Conservation (phyloP, 30 jellyfish, hydroid and myxozoan genomes). For the Morbakka virulenta region DNA sequence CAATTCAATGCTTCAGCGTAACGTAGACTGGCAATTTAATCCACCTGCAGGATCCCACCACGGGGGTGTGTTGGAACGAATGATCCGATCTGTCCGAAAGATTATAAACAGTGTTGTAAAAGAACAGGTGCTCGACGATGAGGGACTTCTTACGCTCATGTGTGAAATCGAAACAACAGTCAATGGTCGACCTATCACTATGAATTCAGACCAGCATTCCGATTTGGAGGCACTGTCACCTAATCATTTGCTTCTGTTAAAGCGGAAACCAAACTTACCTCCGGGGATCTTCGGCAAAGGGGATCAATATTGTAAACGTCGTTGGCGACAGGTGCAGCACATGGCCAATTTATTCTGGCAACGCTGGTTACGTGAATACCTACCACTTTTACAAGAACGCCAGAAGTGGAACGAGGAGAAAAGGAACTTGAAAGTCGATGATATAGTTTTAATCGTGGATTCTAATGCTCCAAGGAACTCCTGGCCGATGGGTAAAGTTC, state of each 20-base stretch:
- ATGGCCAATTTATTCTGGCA: constrained; percentile 26
- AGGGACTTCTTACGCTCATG: neutral
- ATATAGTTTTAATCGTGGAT: constrained; percentile 30
- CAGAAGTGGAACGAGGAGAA: constrained; percentile 8
- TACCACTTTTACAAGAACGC: constrained; percentile 6
- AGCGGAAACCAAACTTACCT: constrained; percentile 4
- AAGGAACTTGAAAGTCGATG: constrained; percentile 4
- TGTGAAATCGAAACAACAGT: constrained; percentile 27
- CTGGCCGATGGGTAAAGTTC: constrained; percentile 41
- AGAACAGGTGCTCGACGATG: constrained; percentile 10
- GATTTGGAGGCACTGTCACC: constrained; percentile 29
- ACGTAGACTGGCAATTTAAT: constrained; percentile 24
- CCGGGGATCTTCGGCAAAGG: constrained; percentile 21
- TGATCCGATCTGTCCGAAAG: constrained; percentile 38
- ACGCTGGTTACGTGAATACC: constrained; percentile 41
- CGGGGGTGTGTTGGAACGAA: constrained; percentile 64
- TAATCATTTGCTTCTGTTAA: constrained; percentile 12
- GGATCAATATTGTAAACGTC: neutral
- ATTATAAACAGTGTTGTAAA: constrained; percentile 3
- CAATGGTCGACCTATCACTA: constrained; percentile 34
- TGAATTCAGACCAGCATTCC: constrained; percentile 12
- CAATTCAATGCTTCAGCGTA: constrained; percentile 9
- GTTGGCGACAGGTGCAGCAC: constrained; percentile 40
- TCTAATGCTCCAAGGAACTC: constrained; percentile 3
- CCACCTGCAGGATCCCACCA: constrained; percentile 42